Evolutionary conservation across 2,888 invertebrate species (phyloP).

Genomic region (Globia sparganii): DNA sequence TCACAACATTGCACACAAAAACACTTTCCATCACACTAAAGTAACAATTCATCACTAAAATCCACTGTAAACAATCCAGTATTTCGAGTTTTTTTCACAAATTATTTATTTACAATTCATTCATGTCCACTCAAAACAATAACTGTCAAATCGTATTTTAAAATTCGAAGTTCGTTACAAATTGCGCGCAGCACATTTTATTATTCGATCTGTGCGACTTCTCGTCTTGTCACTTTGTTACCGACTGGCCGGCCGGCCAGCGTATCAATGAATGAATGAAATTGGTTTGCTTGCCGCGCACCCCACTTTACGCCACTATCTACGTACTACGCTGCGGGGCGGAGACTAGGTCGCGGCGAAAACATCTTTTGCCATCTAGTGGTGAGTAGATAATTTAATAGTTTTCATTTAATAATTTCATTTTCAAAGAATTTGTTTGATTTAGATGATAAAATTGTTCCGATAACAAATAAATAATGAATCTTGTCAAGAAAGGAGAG

Average conservation of each 20-base stretch:
- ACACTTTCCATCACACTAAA: conserved; percentile 79
- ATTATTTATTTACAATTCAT: conserved; percentile 53
- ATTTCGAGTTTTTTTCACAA: conserved; percentile 51
- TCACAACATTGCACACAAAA: conserved; percentile 82
- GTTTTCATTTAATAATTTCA: not conserved
- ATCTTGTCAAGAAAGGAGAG: too few relatives aligned
- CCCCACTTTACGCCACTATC: conserved; percentile 69
- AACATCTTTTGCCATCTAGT: conserved; percentile 60
- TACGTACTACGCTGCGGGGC: conserved; percentile 58
- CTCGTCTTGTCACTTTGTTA: conserved; percentile 47
- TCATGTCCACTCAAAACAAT: conserved; percentile 61
- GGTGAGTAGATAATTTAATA: conserved; percentile 45
- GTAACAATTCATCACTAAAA: conserved; percentile 70
- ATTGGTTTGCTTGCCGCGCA: conserved; percentile 70
- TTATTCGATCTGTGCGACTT: conserved; percentile 58
- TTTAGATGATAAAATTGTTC: too few relatives aligned
- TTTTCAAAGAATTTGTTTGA: not conserved
- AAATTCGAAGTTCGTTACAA: conserved; percentile 87
- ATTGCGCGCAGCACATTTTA: conserved; percentile 78
- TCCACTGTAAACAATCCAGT: conserved; percentile 62
- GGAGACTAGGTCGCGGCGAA: conserved; percentile 63
- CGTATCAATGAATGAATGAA: conserved; percentile 84
- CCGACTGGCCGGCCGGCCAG: conserved; percentile 78
- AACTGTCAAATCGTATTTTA: conserved; percentile 83
- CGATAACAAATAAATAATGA: too few relatives aligned